These are phyloP conservation scores for Cecidostiba fungosa DNA, from an alignment of 2,888 invertebrate genomes.

Conservation along the genomic window DNA sequence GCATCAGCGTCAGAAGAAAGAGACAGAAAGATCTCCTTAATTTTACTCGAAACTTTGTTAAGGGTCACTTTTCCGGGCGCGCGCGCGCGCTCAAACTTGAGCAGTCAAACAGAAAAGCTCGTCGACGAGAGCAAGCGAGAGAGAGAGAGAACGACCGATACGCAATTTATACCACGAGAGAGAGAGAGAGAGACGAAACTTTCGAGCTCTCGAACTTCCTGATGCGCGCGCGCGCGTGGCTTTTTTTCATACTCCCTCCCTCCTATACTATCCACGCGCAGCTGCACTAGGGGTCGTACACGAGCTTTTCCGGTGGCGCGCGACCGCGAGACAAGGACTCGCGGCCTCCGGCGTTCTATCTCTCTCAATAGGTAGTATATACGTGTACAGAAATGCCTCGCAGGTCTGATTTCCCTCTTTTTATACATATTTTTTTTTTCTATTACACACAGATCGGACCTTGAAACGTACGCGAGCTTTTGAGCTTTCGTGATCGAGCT, in stretches of 20 bases:
- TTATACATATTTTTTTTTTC: background rate
- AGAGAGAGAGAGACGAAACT: constrained; percentile 47
- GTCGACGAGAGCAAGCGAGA: constrained; percentile 13
- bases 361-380: background rate
- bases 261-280: background rate
- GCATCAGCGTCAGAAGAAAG: background rate
- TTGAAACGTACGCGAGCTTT: constrained; percentile 40
- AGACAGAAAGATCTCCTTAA: constrained; percentile 50
- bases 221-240: constrained; percentile 8
- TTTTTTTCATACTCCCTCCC: constrained; percentile 12
- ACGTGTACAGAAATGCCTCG: background rate
- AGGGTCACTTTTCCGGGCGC: constrained; percentile 50
- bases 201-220: constrained; percentile 49
- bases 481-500: background rate
- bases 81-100: constrained; percentile 22
- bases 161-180: constrained; percentile 63
- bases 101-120: constrained; percentile 32
- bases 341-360: background rate
- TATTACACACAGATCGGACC: no score
- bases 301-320: constrained; percentile 44
- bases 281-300: constrained; percentile 7
- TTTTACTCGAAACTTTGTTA: constrained; percentile 55
- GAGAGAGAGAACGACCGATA: constrained; percentile 50
- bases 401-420: constrained; percentile 29
- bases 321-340: constrained; percentile 29